Conservation (phyloP, 37 sponge, comb jelly and placozoan genomes). For the Agelas oroides region DNA sequence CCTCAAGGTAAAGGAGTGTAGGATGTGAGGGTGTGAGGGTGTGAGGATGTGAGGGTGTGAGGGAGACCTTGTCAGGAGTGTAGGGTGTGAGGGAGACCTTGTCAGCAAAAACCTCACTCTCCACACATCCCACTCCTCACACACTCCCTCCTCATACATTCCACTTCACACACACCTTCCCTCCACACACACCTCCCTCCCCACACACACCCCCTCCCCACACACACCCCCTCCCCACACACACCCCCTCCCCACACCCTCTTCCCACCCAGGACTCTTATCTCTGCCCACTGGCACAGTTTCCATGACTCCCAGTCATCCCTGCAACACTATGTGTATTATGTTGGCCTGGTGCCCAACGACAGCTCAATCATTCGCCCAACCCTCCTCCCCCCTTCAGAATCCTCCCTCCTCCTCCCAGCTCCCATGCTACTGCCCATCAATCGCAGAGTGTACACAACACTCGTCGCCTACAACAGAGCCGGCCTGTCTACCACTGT, state of each 20-base stretch:
- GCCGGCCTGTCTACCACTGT: conserved; percentile 27
- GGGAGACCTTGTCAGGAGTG: neutral
- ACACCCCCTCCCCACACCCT: neutral
- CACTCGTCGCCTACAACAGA: conserved; percentile 54
- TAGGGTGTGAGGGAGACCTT: neutral
- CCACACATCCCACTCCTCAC: no score
- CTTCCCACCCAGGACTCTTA: conserved; percentile 9
- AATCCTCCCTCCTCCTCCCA: conserved; percentile 28
- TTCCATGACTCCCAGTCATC: conserved; percentile 77
- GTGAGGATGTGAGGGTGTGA: neutral
- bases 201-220: neutral
- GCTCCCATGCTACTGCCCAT: neutral
- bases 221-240: neutral
- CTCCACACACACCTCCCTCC: neutral
- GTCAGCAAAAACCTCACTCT: neutral
- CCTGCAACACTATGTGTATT: conserved; percentile 43
- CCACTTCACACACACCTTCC: neutral
- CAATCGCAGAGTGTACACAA: conserved; percentile 38
- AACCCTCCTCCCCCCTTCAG: conserved; percentile 35
- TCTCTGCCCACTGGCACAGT: conserved; percentile 74
- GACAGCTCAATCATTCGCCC: conserved; percentile 35
- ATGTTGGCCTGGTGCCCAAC: conserved; percentile 60
- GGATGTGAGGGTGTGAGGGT: no score
- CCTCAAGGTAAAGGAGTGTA: conserved; percentile 40
- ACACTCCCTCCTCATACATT: no score